These are phyloP conservation scores for Vollenhovia emeryi DNA, from an alignment of 1,140 invertebrate species.

Conservation along the genomic window DNA sequence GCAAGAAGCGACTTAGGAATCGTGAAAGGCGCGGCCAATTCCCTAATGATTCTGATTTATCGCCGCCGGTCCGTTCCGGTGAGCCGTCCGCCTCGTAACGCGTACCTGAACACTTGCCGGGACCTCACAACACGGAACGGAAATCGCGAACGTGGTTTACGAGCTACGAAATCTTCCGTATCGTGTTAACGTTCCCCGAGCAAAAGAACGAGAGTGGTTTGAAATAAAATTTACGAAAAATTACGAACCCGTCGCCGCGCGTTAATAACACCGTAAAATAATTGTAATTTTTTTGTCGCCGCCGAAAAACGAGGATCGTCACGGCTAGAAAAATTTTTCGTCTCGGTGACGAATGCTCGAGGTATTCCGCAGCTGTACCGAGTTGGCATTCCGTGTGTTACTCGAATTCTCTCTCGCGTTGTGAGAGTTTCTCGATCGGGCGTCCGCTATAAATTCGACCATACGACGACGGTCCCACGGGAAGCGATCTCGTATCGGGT, in stretches of 20 bases:
- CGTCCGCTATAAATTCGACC: slow-evolving; percentile 60
- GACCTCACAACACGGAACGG: slow-evolving; percentile 43
- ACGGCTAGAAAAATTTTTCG: not conserved
- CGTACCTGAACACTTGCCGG: not conserved
- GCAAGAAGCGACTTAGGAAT: slow-evolving; percentile 64
- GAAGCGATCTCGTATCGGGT: slow-evolving; percentile 47
- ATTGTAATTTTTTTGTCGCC: not conserved
- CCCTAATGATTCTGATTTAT: slow-evolving; percentile 74
- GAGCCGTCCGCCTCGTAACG: slow-evolving; percentile 43
- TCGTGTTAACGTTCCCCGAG: not conserved
- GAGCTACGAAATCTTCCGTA: not conserved
- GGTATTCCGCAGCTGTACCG: not conserved
- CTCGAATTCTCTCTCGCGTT: not conserved
- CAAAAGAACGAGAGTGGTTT: not conserved
- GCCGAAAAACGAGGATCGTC: not conserved
- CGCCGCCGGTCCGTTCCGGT: slow-evolving; percentile 62
- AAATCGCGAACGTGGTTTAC: slow-evolving; percentile 24
- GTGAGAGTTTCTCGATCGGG: not conserved
- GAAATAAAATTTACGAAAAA: not conserved
- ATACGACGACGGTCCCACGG: slow-evolving; percentile 11
- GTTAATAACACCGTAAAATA: not conserved
- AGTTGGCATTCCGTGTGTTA: slow-evolving; percentile 2
- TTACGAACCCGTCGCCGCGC: not conserved
- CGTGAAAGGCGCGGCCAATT: slow-evolving; percentile 70
- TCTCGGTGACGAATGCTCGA: not conserved